phyloP scores from a whole-genome alignment of 2,888 invertebrate genomes.

The Unio delphinus region DNA sequence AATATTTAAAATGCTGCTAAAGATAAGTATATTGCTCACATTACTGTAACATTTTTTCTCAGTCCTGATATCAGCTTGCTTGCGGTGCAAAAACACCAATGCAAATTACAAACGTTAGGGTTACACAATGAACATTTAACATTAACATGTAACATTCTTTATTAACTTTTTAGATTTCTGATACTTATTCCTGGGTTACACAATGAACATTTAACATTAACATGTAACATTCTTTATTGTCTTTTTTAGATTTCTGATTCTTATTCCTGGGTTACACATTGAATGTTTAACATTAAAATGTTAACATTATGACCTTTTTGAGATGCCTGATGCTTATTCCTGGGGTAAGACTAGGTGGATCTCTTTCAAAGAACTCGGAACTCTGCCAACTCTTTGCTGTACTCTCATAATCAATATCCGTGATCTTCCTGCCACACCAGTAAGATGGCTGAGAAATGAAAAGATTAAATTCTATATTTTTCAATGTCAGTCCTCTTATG shows the following conservation, averaged over 20 bases:
- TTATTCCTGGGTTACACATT: no score
- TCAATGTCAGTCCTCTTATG: background rate
- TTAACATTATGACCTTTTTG: conserved; percentile 51
- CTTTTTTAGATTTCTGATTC: no score
- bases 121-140: background rate
- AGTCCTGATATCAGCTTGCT: no score
- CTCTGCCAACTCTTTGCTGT: conserved; percentile 5
- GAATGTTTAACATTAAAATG: background rate
- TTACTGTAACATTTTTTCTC: background rate
- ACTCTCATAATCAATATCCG: conserved; percentile 7
- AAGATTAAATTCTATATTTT: background rate
- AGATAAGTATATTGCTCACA: background rate
- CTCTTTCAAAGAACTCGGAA: conserved; percentile 72
- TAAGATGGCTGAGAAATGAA: conserved; percentile 55
- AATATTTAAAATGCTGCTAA: no score
- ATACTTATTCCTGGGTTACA: conserved; percentile 74
- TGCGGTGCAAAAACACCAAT: no score
- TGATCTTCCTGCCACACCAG: conserved; percentile 62
- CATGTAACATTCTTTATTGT: no score
- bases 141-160: background rate
- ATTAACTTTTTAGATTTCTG: conserved; percentile 62
- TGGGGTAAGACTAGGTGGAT: conserved; percentile 72
- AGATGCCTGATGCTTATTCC: conserved; percentile 74
- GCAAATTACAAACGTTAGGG: no score
- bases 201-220: no score